A percentile compares a stretch with the other conserved stretches of the same genome.
Conservation (phyloP, 2,888 invertebrate genomes). For the Diachrysia chrysitis region DNA sequence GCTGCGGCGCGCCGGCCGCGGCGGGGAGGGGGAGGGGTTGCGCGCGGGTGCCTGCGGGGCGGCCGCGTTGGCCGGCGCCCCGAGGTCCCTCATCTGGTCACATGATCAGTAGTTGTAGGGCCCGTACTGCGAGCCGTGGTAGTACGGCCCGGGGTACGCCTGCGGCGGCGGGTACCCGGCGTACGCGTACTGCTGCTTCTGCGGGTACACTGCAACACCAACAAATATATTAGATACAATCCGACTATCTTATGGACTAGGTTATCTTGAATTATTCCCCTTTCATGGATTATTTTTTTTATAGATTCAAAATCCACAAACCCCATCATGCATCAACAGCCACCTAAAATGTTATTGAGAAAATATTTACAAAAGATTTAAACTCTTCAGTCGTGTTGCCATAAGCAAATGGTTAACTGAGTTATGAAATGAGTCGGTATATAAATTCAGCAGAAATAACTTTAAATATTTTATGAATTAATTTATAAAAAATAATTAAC, state of each 20-base stretch:
- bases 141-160: conserved; percentile 96
- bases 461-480: not conserved
- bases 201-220: conserved; percentile 94
- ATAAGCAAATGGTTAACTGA: conserved; percentile 22
- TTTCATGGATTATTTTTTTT: conserved; percentile 3
- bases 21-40: conserved; percentile 68
- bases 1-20: conserved; percentile 57
- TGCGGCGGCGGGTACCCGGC: conserved; percentile 95
- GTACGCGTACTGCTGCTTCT: conserved; percentile 97
- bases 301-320: conserved; percentile 38
- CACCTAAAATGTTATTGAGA: conserved; percentile 47
- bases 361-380: conserved; percentile 67
- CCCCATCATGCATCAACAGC: conserved; percentile 54
- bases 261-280: not conserved
- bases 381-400: conserved; percentile 62
- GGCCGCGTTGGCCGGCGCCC: conserved; percentile 84
- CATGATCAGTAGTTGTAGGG: conserved; percentile 96
- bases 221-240: conserved; percentile 10
- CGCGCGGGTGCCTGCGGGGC: conserved; percentile 86
- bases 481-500: not conserved
- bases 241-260: not conserved
- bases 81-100: conserved; percentile 88
- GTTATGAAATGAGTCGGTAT: conserved; percentile 11
- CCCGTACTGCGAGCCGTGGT: conserved; percentile 97
- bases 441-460: not conserved